Conservation (phyloP, 2,113 vertebrate species). For the Cygnus atratus region DNA sequence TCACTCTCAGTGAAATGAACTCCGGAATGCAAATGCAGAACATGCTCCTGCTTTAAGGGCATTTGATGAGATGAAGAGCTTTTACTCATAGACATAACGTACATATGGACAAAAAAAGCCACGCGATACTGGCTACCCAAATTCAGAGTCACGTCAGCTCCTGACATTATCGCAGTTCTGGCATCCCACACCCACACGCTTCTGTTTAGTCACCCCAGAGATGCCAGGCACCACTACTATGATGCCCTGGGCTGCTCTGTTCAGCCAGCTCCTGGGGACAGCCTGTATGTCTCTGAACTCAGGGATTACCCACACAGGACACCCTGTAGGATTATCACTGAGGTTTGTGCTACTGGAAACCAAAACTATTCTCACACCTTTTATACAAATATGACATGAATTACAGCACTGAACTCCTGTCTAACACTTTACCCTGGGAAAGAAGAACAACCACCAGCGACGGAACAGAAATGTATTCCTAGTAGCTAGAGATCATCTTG, state of each 20-base stretch:
- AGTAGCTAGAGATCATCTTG: background rate
- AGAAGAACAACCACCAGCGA: background rate
- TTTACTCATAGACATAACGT: background rate
- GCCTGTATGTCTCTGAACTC: accelerated
- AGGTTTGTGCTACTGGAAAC: background rate
- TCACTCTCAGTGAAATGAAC: background rate
- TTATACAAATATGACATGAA: background rate
- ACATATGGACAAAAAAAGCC: background rate
- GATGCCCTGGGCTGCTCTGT: background rate
- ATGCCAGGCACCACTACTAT: background rate
- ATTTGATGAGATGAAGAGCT: background rate
- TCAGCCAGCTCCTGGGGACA: background rate
- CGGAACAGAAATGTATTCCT: background rate
- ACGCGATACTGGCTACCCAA: background rate
- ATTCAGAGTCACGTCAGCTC: background rate
- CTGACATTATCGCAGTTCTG: background rate
- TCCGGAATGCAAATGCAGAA: background rate
- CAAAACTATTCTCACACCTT: background rate
- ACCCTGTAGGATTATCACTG: background rate
- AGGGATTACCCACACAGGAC: background rate
- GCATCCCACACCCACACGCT: accelerated
- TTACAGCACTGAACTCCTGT: background rate
- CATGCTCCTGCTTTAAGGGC: background rate
- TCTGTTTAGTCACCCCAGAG: background rate
- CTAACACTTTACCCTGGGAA: background rate